Evolutionary conservation across 2,797 vertebrate genomes (phyloP), one percentile per base, ranked within the genome.

Genomic region (Acipenser oxyrinchus): DNA sequence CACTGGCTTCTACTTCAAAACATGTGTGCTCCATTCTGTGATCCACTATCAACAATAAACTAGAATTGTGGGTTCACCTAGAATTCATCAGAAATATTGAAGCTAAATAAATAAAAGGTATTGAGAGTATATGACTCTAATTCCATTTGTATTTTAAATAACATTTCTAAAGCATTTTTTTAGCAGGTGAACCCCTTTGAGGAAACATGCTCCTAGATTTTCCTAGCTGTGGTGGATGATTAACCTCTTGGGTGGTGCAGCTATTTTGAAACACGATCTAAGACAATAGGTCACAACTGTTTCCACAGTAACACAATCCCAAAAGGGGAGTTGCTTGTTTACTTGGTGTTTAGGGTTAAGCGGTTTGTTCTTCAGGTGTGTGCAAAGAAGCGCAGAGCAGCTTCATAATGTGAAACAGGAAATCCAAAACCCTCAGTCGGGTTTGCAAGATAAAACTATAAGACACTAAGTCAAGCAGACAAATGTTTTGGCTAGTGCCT

Each of bases 191-290:
- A 8, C 63, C 51, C 69, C 37, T 61, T 4, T 52, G 18, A 53
- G 15, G 66, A 52, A 50, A 87, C 87, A 87, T 87, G 84, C 70
- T 74, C 86, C 81, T 68, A 73, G 68, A 76, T 81, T 82, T 86
- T 79, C 82, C 6, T 79, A 74, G 68, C 68, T 48, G 69, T 74
- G 67, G 74, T 75, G 75, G 66, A 58, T 71, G 15, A 18, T 18
- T 68, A 61, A 50, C 48, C 58, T 48, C 58, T 68, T 18, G 60
- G 66, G 63, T 71, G 63, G 49, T 62, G 59, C 66, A 72, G 65
- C 62, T 51, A 37, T 57, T 23, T 65, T 62, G 72, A 48, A 69
- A 64, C 49, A 69, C 10, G 49, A 48, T 9, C 37, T 66, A 59
- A 73, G 51, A 18, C 63, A 51, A 57, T 53, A 60, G 65, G 62